Evolutionary conservation across 2,888 invertebrate species (phyloP).

Genomic region (Dicyrtomina minuta): DNA sequence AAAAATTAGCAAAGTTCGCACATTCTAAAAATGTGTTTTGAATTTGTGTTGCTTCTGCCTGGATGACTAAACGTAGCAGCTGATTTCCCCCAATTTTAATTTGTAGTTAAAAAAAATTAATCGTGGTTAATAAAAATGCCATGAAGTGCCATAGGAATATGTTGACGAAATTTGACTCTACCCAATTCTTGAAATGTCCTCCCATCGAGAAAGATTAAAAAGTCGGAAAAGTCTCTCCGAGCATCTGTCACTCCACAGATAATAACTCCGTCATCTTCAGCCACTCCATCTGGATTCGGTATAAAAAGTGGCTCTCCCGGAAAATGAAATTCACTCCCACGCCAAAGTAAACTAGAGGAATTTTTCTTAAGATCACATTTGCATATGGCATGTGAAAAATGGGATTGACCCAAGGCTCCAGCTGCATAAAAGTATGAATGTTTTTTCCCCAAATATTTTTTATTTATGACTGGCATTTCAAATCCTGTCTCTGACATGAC

Average conservation of each 20-base stretch:
- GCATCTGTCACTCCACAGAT: constrained; percentile 55
- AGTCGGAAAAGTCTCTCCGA: constrained; percentile 48
- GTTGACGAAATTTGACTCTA: constrained; percentile 54
- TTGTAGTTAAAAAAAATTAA: too few species aligned
- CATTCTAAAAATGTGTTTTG: too few species aligned
- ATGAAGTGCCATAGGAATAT: constrained; percentile 55
- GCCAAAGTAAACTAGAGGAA: constrained; percentile 38
- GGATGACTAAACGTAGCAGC: too few species aligned
- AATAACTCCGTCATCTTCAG: constrained; percentile 60
- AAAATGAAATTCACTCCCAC: constrained; percentile 49
- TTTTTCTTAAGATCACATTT: constrained; percentile 45
- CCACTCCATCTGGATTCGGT: constrained; percentile 56
- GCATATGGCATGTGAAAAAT: constrained; percentile 55
- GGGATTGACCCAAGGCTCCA: constrained; percentile 55
- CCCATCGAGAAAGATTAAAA: constrained; percentile 57
- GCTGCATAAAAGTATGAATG: constrained; percentile 60
- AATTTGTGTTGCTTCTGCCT: too few species aligned
- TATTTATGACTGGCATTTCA: constrained; percentile 61
- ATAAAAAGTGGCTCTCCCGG: constrained; percentile 60
- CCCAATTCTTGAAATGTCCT: constrained; percentile 57
- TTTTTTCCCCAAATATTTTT: constrained; percentile 55
- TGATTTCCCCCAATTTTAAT: too few species aligned
- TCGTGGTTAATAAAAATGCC: constrained; percentile 54
- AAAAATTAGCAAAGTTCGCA: too few species aligned
- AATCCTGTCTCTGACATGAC: constrained; percentile 55